A percentile compares a stretch with the other conserved stretches of the same genome.
Evolutionary conservation across 2,797 vertebrate genomes (phyloP).

Genomic region (Phrynocephalus vlangalii): DNA sequence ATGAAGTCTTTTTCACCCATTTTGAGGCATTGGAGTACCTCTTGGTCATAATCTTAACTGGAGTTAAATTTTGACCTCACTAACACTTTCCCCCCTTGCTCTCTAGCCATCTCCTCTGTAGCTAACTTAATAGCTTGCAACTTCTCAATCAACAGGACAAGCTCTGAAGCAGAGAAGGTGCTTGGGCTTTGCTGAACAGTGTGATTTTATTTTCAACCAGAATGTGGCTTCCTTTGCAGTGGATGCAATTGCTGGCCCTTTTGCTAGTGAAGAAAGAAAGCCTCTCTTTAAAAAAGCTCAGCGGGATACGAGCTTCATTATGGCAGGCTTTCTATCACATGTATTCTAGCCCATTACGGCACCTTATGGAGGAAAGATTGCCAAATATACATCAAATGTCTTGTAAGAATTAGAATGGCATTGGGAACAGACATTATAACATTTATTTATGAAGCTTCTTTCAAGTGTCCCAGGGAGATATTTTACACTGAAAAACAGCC

Average conservation of each 20-base stretch:
- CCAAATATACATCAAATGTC: slow-evolving; percentile 41
- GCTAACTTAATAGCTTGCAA: too few relatives aligned
- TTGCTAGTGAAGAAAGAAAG: neutral
- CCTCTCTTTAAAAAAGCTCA: slow-evolving; percentile 58
- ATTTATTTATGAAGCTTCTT: slow-evolving; percentile 58
- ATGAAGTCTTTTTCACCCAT: too few relatives aligned
- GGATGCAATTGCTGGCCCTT: slow-evolving; percentile 29
- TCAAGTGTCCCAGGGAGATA: slow-evolving; percentile 64
- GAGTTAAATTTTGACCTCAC: too few relatives aligned
- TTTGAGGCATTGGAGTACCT: too few relatives aligned
- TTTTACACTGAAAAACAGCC: slow-evolving; percentile 63
- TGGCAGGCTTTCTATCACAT: slow-evolving; percentile 47
- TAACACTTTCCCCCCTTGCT: too few relatives aligned
- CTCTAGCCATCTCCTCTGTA: too few relatives aligned
- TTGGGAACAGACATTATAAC: slow-evolving; percentile 47
- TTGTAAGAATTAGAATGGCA: slow-evolving; percentile 44
- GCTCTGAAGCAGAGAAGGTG: too few relatives aligned
- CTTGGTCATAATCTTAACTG: too few relatives aligned
- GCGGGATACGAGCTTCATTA: slow-evolving; percentile 57
- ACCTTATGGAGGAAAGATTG: slow-evolving; percentile 47
- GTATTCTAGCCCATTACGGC: slow-evolving; percentile 22
- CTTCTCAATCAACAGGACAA: neutral
- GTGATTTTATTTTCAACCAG: neutral
- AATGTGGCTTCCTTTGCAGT: slow-evolving; percentile 1
- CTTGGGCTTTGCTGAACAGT: neutral